Evolutionary conservation across 2,113 vertebrate genomes (phyloP), one percentile per base, ranked within the genome.

Genomic region (Urocitellus parryii): DNA sequence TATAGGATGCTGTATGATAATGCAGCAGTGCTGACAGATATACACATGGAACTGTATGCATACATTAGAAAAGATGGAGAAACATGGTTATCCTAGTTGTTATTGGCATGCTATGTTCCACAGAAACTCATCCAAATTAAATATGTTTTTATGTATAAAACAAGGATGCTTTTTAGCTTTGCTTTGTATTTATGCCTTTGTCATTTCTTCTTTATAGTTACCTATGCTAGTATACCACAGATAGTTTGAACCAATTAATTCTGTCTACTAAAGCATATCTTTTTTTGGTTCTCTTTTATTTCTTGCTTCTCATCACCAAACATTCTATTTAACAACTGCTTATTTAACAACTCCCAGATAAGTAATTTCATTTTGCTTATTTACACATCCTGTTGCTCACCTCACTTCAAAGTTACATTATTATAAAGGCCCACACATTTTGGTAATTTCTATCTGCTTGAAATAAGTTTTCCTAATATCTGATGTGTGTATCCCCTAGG

Each of bases 381-480:
- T 45, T 77, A 58, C 88, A 17, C 13, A 78, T 61, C 22, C 24
- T 72, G 39, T 8, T 77, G 17, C 51, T 93, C 2, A 73, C 20
- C 2, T 34, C 73, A 93, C 32, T 63, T 85, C 37, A 92, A 88
- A 84, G 32, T 85, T 48, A 53, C 5, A 24, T 32, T 72, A 88
- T 85, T 51, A 58, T 68, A 48, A 80, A 86, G 3, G 4, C 5
- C 32, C 0, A 45, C 2, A 8, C 2, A 61, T 88, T 88, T 88
- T 79, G 7, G 61, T 56, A 68, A 81, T 95, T 93, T 68, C 32
- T 79, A 1, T 67, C 39, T 22, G 70, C 2, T 9, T 58, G 25
- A 72, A 88, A n/a, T 61, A 92, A 84, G 6, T 53, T 94, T 86
- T 77, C 37, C 29, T 90, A 5, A 81, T 70, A 92, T 70, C 16